Evolutionary conservation across 1,140 invertebrate genomes (phyloP).

Genomic region (Carposina sasakii): DNA sequence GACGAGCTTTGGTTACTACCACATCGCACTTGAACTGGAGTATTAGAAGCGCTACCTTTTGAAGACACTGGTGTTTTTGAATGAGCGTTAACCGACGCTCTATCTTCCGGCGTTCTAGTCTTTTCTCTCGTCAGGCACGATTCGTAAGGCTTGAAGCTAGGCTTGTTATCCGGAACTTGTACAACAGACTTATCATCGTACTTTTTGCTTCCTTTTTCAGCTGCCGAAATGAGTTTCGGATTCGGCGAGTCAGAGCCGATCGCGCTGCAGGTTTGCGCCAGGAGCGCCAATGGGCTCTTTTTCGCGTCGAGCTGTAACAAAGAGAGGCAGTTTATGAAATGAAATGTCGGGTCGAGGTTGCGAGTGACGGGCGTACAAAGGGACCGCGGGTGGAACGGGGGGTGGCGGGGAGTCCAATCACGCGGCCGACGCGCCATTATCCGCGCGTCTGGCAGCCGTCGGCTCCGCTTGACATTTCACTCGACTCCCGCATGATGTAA

Average conservation of each 20-base stretch:
- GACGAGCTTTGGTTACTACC: slow-evolving; percentile 78
- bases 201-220: slow-evolving; percentile 77
- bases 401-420: slow-evolving; percentile 62
- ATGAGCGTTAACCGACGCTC: slow-evolving; percentile 67
- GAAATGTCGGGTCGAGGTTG: slow-evolving; percentile 61
- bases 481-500: slow-evolving; percentile 72
- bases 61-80: slow-evolving; percentile 73
- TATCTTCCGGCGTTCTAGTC: slow-evolving; percentile 74
- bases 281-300: slow-evolving; percentile 93
- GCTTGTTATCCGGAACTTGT: slow-evolving; percentile 71
- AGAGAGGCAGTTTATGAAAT: slow-evolving; percentile 69
- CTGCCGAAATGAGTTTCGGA: slow-evolving; percentile 79
- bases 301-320: slow-evolving; percentile 93
- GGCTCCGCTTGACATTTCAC: slow-evolving; percentile 72
- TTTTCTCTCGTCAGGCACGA: slow-evolving; percentile 77
- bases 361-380: slow-evolving; percentile 65
- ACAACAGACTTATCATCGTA: slow-evolving; percentile 68
- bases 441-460: slow-evolving; percentile 70
- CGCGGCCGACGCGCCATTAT: slow-evolving; percentile 72
- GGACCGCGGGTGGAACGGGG: slow-evolving; percentile 44
- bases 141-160: slow-evolving; percentile 83
- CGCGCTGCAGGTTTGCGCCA: slow-evolving; percentile 96
- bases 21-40: slow-evolving; percentile 69
- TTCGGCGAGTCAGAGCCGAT: slow-evolving; percentile 91
- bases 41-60: slow-evolving; percentile 64